Evolutionary conservation across 2,797 vertebrate genomes (phyloP), one percentile per base, ranked within the genome.

Genomic region (Phaenicophaeus curvirostris): DNA sequence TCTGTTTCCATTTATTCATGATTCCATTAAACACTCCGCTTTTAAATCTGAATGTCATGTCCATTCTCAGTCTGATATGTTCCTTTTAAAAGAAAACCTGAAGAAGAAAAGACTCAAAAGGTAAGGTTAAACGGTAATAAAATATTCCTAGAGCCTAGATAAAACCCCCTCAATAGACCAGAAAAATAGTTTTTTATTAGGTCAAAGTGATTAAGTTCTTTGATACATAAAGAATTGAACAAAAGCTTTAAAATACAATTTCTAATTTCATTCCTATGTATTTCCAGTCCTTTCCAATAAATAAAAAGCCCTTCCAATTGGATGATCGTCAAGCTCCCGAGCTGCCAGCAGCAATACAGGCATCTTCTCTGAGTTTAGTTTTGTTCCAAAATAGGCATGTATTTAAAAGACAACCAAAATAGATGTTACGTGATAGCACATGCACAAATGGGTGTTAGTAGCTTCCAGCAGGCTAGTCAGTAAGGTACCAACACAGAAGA

Each of bases 1-100:
- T 97, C 95, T 96, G 96, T 94, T 98, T 96, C 96, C 96, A 97
- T 97, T 97, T 97, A 97, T 96, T 97, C 95, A 95, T 82, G 35
- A 97, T 97, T 97, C 94, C 95, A 97, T 97, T 98, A 97, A 97
- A 96, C 82, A 96, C 92, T 94, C 94, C 8, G 69, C 73, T 97
- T 98, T 97, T 88, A 97, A 97, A 96, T 92, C 83, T 66, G 76
- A 75, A 90, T 89, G 79, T 95, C 96, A 95, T 44, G 83, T 95
- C 95, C 93, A 82, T 92, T 85, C 83, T 72, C 51, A 87, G 58
- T 20, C 83, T 93, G 84, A 61, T 88, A 94, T 5, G 25, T 75
- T 94, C 79, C 55, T 85, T 97, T 79, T 85, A 93, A 91, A 93
- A 87, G 62, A 87, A 96, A 91, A 80, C 0, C 30, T 68, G 65